Conservation (phyloP, 1,140 invertebrate species). For the Drosophila bifasciata region DNA sequence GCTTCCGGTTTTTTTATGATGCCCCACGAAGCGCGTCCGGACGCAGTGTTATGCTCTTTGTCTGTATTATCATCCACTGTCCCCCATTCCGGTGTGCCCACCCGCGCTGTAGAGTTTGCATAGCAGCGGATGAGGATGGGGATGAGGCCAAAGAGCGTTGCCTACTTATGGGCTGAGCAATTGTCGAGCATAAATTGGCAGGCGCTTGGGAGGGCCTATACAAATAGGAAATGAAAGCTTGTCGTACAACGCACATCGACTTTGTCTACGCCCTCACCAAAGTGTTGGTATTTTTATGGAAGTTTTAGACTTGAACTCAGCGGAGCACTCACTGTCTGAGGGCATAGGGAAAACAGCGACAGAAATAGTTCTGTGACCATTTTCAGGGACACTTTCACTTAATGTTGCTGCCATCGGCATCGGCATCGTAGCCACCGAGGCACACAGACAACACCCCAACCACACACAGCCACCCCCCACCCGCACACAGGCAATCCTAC, state of each 20-base stretch:
- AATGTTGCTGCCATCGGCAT: conserved; percentile 21
- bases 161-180: conserved; percentile 59
- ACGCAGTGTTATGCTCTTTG: conserved; percentile 50
- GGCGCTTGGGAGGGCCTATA: conserved; percentile 12
- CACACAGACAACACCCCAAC: conserved; percentile 11
- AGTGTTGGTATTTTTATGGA: not conserved
- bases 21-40: conserved; percentile 55
- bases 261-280: conserved; percentile 19
- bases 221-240: conserved; percentile 30
- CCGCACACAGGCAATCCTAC: conserved; percentile 39
- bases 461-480: conserved; percentile 25
- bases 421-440: conserved; percentile 5
- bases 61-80: conserved; percentile 27
- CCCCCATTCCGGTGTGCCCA: not conserved
- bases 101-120: conserved; percentile 29
- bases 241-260: conserved; percentile 19
- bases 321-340: not conserved
- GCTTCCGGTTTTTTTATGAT: conserved; percentile 25
- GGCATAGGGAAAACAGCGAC: not conserved
- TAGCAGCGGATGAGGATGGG: conserved; percentile 20
- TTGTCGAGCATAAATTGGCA: conserved; percentile 58
- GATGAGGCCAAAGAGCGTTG: conserved; percentile 36
- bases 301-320: too few relatives aligned
- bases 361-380: conserved; percentile 30
- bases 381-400: conserved; percentile 12